phyloP scores from a whole-genome alignment of 2,888 invertebrate species.

The Asteroscopus sphinx region DNA sequence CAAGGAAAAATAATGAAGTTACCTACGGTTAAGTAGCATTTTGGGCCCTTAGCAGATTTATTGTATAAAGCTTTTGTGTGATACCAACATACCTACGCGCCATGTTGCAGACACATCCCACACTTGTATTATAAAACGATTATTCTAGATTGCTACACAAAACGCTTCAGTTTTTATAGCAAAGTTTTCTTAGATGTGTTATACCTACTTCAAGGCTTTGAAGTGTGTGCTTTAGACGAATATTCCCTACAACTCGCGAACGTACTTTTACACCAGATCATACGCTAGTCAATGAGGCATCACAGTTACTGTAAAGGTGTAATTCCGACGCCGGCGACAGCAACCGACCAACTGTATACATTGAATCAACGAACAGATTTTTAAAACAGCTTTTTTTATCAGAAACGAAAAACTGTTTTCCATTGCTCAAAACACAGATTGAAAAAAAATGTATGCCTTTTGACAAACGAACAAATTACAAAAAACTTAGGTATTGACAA shows the following conservation, averaged over 20 bases:
- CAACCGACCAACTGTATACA: too few species aligned
- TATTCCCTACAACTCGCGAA: constrained; percentile 37
- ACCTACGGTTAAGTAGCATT: constrained; percentile 40
- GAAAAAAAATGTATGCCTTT: too few species aligned
- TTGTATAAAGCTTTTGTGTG: constrained; percentile 62
- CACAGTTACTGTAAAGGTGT: constrained; percentile 3
- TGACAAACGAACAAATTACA: too few species aligned
- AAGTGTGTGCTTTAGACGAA: constrained; percentile 58
- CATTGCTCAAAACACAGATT: too few species aligned
- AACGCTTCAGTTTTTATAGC: constrained; percentile 62
- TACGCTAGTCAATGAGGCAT: constrained; percentile 15
- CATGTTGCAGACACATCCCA: constrained; percentile 50
- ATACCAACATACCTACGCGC: constrained; percentile 48
- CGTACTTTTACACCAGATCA: constrained; percentile 36
- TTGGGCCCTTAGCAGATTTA: constrained; percentile 54
- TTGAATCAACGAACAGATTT: too few species aligned
- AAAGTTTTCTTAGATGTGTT: constrained; percentile 61
- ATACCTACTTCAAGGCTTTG: constrained; percentile 60
- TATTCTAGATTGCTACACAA: constrained; percentile 61
- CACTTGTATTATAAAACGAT: constrained; percentile 57
- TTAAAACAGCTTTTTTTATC: too few species aligned
- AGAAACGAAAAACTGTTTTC: too few species aligned
- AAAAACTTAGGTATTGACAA: too few species aligned
- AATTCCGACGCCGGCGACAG: too few species aligned
- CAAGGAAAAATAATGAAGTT: constrained; percentile 40